Base-by-base conservation (phyloP, 2,797 vertebrate species). In the Catharus ustulatus region DNA sequence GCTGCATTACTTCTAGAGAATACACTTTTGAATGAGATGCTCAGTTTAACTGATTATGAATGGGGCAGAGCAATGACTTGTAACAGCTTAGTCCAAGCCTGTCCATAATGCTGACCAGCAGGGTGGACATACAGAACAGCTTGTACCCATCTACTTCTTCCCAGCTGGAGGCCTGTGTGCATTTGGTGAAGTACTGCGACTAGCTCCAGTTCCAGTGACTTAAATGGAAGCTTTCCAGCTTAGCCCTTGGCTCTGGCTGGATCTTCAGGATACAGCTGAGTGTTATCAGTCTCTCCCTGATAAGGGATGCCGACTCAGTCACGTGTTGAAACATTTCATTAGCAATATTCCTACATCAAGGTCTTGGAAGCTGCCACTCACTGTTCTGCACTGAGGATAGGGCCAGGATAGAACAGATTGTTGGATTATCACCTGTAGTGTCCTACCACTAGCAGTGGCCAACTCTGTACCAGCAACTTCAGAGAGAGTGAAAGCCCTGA, bases 191-290 rank as follows among this genome's bases (percentile, higher is more conserved):
- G 17, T 57, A 40, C 49, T 81, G 17, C 58, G 81, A 76, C 32
- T 32, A 82, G 73, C 40, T 89, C 22, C n/a, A 68, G 78, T 76
- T 81, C 36, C 36, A 73, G 40, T 42, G 57, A 79, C 38, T 95
- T 66, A 62, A 87, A 66, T 57, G 32, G 71, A 93, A 91, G 74
- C 63, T 69, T 96, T 79, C 85, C 88, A 90, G 10, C 29, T 66
- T 76, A 91, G 81, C 86, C 71, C 36, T 59, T 51, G 55, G 68
- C 79, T 96, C 76, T 82, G 69, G 62, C 73, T 68, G 13, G 45
- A 74, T 83, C 36, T 80, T 72, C 63, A 63, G 63, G 59, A 81
- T 59, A 63, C 0, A 1, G 36, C 0, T 69, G 76, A 66, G 46
- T 22, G 43, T 69, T 55, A 69, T 5, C 54, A 81, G 40, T 62